Evolutionary conservation across 2,888 invertebrate species (phyloP), one percentile per base, ranked within the genome.

Genomic region (Geophilus truncorum): DNA sequence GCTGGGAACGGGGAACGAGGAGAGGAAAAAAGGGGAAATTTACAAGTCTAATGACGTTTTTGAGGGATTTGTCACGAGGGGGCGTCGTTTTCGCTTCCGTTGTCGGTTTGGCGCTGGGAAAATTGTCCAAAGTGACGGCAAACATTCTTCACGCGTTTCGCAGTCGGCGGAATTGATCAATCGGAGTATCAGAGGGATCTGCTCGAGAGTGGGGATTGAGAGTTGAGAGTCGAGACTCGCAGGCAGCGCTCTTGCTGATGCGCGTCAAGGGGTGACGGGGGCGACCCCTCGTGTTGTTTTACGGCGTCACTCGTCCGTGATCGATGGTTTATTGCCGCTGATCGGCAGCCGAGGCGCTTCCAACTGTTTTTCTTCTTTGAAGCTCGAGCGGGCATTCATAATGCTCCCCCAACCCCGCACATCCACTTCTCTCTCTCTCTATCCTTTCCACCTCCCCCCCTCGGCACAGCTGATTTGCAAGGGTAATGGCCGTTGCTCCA

Each of bases 261-360:
- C 57, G 57, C 57, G 57, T 57, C 57, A 21, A 23, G 57, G 57
- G 57, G 21, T 4, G 21, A 21, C 21, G 21, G 4, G 57, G 57
- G 57, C 57, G 57, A 57, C 57, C 57, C 45, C 57, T 57, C 57
- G 57, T 76, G 32, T 76, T 76, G 76, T 76, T 76, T 76, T 76
- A 76, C 76, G 76, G 76, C 76, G 30, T 28, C 34, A n/a, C 32
- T 76, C 76, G 76, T 34, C 76, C 32, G 76, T 76, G 76, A 76
- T 76, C 32, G 76, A 76, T 76, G 76, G 30, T 76, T 76, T 76
- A 76, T 76, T 76, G 76, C 76, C 18, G 30, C 32, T 34, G 76
- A 76, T 76, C 76, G 76, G 76, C 76, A 76, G 57, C 57, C 57
- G 15, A 51, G 51, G 6, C 51, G 51, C 51, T 51, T 51, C 51